phyloP scores from a whole-genome alignment of 2,113 vertebrate genomes.

The Rhinolophus ferrumequinum region DNA sequence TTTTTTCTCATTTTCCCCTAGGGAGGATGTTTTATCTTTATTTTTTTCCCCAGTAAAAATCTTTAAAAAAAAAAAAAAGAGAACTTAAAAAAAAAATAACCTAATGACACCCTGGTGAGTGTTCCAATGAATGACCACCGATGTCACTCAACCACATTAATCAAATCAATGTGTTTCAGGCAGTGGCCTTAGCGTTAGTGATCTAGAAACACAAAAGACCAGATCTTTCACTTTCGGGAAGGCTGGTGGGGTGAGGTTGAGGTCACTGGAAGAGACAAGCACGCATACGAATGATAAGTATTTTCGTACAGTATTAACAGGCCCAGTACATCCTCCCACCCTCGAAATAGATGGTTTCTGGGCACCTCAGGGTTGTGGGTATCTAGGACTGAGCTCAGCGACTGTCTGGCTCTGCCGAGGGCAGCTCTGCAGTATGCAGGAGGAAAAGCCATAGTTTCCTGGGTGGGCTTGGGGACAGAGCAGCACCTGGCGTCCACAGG shows the following conservation, averaged over 20 bases:
- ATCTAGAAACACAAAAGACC: not conserved
- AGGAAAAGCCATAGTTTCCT: not conserved
- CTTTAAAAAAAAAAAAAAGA: not conserved
- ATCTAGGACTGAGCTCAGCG: not conserved
- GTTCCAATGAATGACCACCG: not conserved
- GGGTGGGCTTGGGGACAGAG: not conserved
- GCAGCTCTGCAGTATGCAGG: no score
- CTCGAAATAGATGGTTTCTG: not conserved
- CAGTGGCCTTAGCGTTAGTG: not conserved
- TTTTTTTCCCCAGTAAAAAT: no score
- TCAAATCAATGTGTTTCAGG: not conserved
- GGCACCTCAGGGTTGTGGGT: not conserved
- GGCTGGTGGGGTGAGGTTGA: no score
- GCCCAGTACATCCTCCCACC: not conserved
- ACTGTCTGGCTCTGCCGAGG: not conserved
- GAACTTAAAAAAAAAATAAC: not conserved
- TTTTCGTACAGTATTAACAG: not conserved
- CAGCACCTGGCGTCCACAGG: rapidly evolving
- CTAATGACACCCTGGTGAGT: not conserved
- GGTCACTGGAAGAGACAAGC: not conserved
- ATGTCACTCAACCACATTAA: not conserved
- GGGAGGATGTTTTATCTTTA: no score
- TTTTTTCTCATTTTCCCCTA: no score
- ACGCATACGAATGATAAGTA: not conserved
- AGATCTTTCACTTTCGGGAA: not conserved